Base-by-base conservation (phyloP, 2,113 vertebrate species). In the Sterrhoptilus dennistouni region DNA sequence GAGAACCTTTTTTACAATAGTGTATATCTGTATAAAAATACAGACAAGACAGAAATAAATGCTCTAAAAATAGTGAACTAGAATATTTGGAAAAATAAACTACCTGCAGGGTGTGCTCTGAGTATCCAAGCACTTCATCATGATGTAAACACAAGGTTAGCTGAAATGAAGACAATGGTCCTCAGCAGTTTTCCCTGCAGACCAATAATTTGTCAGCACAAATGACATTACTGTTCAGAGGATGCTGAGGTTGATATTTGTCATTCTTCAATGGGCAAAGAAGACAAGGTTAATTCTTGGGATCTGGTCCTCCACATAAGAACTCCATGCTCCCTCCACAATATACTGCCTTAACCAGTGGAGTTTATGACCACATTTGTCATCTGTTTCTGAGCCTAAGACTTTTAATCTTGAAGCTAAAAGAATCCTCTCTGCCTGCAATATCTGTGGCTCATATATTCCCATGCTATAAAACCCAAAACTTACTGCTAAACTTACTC, bases 231-330 rank as follows among this genome's bases (percentile, higher is more conserved):
- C 31, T 31, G 45, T 45, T 93, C 89, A 54, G 40, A 15, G 31
- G 61, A 87, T 84, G 56, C 40, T 2, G 31, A 75, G 69, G 65
- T 20, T 69, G 40, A 72, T 69, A 91, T 92, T 75, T 28, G 29
- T 93, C 89, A 84, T 75, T 68, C 64, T 83, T 29, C 80, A 89
- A 49, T 12, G 28, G 64, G 33, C 47, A 95, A 70, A 95, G 40
- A 29, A 81, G 68, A 71, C 60, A 82, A 93, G 83, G 87, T 94
- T 87, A 95, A 95, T 78, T 82, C 59, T 25, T 44, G 27, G 49
- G 65, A 89, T 57, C 72, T 86, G 38, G 42, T 86, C 54, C 64
- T 52, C 47, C 35, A 89, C 16, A 0, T 9, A 61, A 66, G 75
- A 17, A 36, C 20, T 44, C 47, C 13, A 1, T 24, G 64, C 27